Conservation (phyloP, 1,140 invertebrate species). For the Ceratina australensis region DNA sequence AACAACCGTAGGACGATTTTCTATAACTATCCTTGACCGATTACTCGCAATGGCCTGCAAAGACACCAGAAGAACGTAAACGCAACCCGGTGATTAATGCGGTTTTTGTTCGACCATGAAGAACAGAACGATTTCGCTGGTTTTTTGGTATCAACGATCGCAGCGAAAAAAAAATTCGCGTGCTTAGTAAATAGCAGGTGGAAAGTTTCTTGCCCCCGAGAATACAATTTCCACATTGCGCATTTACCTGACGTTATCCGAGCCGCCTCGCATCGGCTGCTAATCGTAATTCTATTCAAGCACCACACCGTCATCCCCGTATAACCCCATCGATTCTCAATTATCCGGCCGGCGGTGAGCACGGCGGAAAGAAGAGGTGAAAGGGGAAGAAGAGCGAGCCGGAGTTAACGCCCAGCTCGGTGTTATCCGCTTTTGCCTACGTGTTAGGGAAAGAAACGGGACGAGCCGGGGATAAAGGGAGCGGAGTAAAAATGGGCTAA, state of each 20-base stretch:
- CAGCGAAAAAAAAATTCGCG: background rate
- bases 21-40: background rate
- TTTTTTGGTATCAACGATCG: background rate
- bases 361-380: background rate
- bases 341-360: constrained; percentile 52
- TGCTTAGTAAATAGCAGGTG: background rate
- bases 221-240: constrained; percentile 13
- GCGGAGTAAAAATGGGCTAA: constrained; percentile 42
- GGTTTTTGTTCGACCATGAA: no score
- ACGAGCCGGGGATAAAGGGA: background rate
- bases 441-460: constrained; percentile 9
- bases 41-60: background rate
- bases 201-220: background rate
- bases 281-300: constrained; percentile 71
- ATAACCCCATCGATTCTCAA: constrained; percentile 70
- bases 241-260: constrained; percentile 41
- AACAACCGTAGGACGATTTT: no score
- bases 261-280: constrained; percentile 38
- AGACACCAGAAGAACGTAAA: background rate
- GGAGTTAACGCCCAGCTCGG: constrained; percentile 43
- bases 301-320: constrained; percentile 52
- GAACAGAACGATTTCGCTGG: no score
- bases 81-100: background rate
- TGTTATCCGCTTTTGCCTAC: constrained; percentile 14
- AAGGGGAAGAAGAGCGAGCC: background rate